phyloP scores from a whole-genome alignment of 64 coral and sea anemone species.

The Montipora efflorescens region DNA sequence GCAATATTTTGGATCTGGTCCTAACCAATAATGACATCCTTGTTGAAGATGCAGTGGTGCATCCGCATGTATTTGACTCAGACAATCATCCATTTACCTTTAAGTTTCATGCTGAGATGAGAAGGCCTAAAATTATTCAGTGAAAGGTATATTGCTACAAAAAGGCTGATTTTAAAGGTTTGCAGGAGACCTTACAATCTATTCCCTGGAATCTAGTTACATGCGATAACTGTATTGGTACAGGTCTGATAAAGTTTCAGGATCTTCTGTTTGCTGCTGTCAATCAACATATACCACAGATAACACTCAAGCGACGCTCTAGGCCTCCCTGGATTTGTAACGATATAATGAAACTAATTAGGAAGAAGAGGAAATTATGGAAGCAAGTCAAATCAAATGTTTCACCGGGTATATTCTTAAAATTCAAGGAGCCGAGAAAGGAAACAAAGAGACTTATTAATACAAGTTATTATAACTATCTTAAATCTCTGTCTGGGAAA shows the following conservation, averaged over 20 bases:
- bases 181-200: conserved; percentile 50
- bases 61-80: conserved; percentile 57
- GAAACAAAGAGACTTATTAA: conserved; percentile 34
- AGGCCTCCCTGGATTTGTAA: conserved; percentile 72
- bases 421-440: no score
- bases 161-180: conserved; percentile 67
- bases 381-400: no score
- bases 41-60: conserved; percentile 49
- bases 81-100: conserved; percentile 65
- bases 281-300: conserved; percentile 50
- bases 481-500: conserved; percentile 60
- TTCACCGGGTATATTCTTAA: no score
- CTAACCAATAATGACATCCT: conserved; percentile 60
- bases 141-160: conserved; percentile 69
- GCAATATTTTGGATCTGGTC: conserved; percentile 70
- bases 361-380: no score
- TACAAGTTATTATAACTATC: conserved; percentile 35
- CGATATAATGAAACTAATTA: conserved; percentile 58
- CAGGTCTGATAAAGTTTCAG: conserved; percentile 48
- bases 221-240: conserved; percentile 36
- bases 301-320: conserved; percentile 54
- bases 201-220: conserved; percentile 42
- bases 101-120: conserved; percentile 27
- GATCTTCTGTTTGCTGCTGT: conserved; percentile 54
- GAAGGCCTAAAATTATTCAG: conserved; percentile 61